Evolutionary conservation across 2,888 invertebrate genomes (phyloP), one percentile per base, ranked within the genome.

Genomic region (Troides helena): DNA sequence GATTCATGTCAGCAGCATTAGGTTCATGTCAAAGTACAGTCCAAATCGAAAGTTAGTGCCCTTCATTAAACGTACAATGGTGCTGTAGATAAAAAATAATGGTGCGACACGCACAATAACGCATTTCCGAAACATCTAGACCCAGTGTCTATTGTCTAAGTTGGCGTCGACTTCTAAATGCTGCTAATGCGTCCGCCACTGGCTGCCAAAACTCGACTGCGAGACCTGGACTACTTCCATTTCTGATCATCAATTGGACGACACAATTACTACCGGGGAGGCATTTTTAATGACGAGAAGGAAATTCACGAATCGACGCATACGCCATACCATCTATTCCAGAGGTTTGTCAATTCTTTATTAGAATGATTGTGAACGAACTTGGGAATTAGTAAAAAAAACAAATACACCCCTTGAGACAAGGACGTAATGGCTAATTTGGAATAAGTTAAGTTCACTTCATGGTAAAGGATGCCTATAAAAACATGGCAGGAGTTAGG

Each of bases 171-270:
- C 57, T 65, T 50, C 58, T 66, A 50, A 62, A 62, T 43, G 65
- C 50, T 58, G 65, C 39, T 62, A 67, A 63, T 56, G 62, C 39
- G 53, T 53, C 30, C 23, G 23, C 58, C 6, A 63, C 36, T 39
- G 59, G 39, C 53, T 67, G 70, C 70, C 70, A 70, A 62, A 60
- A 59, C 43, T 65, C 53, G 36, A 10, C 25, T n/a, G 36, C 8
- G 59, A 67, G 14, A 58, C 58, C 66, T 66, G 66, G 69, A 69
- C 56, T 14, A 57, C 18, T 65, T 69, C 65, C 69, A 69, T 69
- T 62, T 62, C 46, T 58, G 57, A 21, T 30, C 12, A 62, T 62
- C 30, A 3, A 30, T 61, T 43, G 17, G 36, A 30, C 17, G 60
- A 64, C 23, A 60, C 23, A 25, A 56, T 65, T 23, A 65, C 65